Conservation (phyloP, 92 coral and sea anemone species). For the Palythoa grandis region DNA sequence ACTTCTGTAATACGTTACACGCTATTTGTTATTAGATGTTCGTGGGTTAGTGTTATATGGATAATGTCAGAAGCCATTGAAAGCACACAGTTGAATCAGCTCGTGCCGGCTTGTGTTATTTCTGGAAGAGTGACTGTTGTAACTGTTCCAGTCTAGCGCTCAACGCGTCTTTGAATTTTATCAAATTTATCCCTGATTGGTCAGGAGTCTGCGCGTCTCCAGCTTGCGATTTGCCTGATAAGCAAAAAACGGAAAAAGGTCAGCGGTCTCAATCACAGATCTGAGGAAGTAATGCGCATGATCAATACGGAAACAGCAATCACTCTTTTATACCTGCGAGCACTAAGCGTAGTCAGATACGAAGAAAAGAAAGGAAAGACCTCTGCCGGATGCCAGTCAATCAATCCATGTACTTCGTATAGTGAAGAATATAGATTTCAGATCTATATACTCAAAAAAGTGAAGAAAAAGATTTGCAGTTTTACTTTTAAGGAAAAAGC, state of each 20-base stretch:
- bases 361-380: conserved; percentile 19
- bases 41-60: neutral
- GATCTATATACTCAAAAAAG: neutral
- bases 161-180: conserved; percentile 39
- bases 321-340: neutral
- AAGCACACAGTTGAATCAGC: conserved; percentile 3
- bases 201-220: conserved; percentile 36
- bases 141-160: conserved; percentile 43
- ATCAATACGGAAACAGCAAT: conserved; percentile 8
- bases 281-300: conserved; percentile 11
- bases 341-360: neutral
- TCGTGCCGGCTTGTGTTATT: conserved; percentile 25
- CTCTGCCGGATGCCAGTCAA: neutral
- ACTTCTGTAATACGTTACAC: neutral
- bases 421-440: neutral
- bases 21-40: conserved; percentile 8
- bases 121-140: conserved; percentile 50
- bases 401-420: neutral
- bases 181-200: conserved; percentile 40
- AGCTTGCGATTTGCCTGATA: conserved; percentile 32
- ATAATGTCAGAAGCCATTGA: neutral
- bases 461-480: neutral
- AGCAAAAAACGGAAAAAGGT: conserved; percentile 25
- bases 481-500: neutral
- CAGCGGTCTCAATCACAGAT: neutral